Percentiles rank a stretch among this genome's conserved stretches.
These are phyloP conservation scores for Ptychadena robeensis DNA, from an alignment of 2,797 vertebrate species.

Conservation along the genomic window DNA sequence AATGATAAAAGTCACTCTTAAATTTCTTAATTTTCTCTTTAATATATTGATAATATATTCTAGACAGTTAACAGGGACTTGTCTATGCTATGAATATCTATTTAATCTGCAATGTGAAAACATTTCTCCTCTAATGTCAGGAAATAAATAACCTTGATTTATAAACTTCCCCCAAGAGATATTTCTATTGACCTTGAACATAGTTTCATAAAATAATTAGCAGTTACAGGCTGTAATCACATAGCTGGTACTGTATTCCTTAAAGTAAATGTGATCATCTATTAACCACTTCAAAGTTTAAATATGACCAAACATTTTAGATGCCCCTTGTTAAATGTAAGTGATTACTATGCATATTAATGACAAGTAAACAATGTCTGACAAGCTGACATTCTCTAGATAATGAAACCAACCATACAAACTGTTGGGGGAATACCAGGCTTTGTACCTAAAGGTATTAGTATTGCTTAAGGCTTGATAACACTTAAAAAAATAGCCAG, in stretches of 20 bases:
- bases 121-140: slow-evolving; percentile 1
- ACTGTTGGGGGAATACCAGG: too few species aligned
- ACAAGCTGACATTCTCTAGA: not conserved
- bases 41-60: not conserved
- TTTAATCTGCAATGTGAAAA: not conserved
- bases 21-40: not conserved
- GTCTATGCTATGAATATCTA: not conserved
- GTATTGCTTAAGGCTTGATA: too few species aligned
- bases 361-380: not conserved
- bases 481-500: too few species aligned
- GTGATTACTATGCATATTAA: not conserved
- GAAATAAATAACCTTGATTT: slow-evolving; percentile 6
- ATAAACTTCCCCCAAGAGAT: not conserved
- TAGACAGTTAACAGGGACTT: not conserved
- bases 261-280: not conserved
- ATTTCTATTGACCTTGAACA: not conserved
- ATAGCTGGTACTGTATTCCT: not conserved
- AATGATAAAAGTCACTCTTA: not conserved
- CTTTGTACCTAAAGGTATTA: too few species aligned
- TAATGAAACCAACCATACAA: too few species aligned
- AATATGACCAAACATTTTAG: not conserved
- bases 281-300: not conserved
- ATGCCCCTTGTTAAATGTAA: not conserved
- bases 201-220: slow-evolving; percentile 14
- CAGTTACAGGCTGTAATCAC: not conserved